phyloP scores from a whole-genome alignment of 2,797 vertebrate genomes.

The Sebastes variabilis region DNA sequence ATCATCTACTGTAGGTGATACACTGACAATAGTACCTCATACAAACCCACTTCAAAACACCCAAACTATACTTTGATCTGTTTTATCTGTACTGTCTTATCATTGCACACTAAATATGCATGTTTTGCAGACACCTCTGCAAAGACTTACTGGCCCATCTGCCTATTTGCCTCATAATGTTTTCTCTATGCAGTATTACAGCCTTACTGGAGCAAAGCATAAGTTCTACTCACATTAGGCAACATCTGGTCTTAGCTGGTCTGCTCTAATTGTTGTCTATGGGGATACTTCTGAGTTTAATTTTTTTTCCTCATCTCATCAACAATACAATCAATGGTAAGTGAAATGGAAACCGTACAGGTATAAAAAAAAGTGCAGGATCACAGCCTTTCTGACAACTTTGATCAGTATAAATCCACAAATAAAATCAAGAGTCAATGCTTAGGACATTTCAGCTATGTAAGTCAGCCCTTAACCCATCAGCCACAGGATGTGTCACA shows the following conservation, averaged over 20 bases:
- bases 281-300: not conserved
- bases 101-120: not conserved
- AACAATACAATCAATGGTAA: not conserved
- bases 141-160: not conserved
- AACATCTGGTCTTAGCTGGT: slow-evolving; percentile 36
- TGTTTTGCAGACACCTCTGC: not conserved
- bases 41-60: not conserved
- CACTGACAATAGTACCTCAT: not conserved
- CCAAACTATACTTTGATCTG: not conserved
- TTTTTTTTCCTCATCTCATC: not conserved
- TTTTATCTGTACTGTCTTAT: not conserved
- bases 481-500: slow-evolving; percentile 7
- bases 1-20: accelerated
- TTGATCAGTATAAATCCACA: slow-evolving; percentile 4
- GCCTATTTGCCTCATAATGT: not conserved
- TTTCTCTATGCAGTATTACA: slow-evolving; percentile 4
- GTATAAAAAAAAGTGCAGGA: not conserved
- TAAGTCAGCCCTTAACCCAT: slow-evolving; percentile 1
- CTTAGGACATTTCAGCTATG: not conserved
- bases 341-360: not conserved
- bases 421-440: not conserved
- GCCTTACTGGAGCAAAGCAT: slow-evolving; percentile 9
- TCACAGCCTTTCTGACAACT: not conserved
- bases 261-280: slow-evolving; percentile 5
- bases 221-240: slow-evolving; percentile 1